Conservation (phyloP, 2,888 invertebrate species). For the Noctua fimbriata region DNA sequence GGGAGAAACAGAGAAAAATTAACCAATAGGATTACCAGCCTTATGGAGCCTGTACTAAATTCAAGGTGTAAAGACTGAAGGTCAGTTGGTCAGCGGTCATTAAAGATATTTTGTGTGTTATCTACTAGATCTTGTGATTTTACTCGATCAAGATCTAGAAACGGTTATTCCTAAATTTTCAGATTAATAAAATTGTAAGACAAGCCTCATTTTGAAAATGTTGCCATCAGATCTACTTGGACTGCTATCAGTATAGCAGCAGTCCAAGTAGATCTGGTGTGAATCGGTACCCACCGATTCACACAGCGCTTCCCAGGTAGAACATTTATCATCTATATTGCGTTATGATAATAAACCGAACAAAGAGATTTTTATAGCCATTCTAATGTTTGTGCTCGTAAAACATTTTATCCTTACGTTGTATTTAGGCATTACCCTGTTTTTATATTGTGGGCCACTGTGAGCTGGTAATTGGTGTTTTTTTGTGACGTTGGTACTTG, state of each 20-base stretch:
- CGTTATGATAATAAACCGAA: slow-evolving; percentile 59
- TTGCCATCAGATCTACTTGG: not conserved
- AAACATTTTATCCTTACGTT: slow-evolving; percentile 56
- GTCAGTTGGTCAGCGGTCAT: not conserved
- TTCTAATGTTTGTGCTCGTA: slow-evolving; percentile 55
- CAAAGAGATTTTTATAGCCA: slow-evolving; percentile 60
- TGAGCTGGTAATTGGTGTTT: not conserved
- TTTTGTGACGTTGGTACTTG: not conserved
- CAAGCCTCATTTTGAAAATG: not conserved
- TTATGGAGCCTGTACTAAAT: not conserved
- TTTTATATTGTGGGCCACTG: slow-evolving; percentile 21
- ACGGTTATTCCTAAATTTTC: not conserved
- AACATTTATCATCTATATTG: slow-evolving; percentile 51
- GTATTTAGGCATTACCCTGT: slow-evolving; percentile 23
- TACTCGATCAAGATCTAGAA: not conserved
- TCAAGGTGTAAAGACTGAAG: not conserved
- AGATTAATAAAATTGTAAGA: not conserved
- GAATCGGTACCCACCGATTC: too few species aligned
- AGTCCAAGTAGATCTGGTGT: too few species aligned
- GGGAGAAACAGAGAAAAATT: too few species aligned
- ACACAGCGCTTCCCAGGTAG: slow-evolving; percentile 20
- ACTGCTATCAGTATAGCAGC: too few species aligned
- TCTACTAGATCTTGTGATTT: not conserved
- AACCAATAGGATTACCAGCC: too few species aligned
- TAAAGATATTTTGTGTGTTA: not conserved